Base-by-base conservation (phyloP, 2,113 vertebrate genomes). In the Lasiurus borealis region DNA sequence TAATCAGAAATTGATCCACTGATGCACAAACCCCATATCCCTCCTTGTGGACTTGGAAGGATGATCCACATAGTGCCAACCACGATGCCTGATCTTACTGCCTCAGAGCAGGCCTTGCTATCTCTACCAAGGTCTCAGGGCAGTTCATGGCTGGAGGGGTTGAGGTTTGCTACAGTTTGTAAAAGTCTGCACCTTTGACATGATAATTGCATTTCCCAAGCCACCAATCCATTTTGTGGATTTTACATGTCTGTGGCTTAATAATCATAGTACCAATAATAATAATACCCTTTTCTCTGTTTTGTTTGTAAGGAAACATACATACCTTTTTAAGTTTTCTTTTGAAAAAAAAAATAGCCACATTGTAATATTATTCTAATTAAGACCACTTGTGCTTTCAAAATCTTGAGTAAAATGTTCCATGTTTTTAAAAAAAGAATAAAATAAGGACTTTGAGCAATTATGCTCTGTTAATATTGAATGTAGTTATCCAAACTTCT, bases 1-100 rank as follows among this genome's bases (percentile, higher is more conserved):
- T 98, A 97, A 97, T 97, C 98, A 90, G 97, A 98, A 96, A 97
- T 95, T 97, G 98, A 98, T 98, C 97, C 98, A 98, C 94, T 97
- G 98, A 97, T 98, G 98, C 97, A 98, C 98, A 97, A 93, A 66
- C 31, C 72, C 75, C 71, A 91, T 95, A 86, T 84, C 94, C 95
- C 95, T 87, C 76, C 96, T 96, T 85, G 97, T 94, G 96, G 94
- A 96, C 94, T 48, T 82, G 96, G 84, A 0, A 4, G 80, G 54
- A n/a, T 36, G 29, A 10, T 48, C 46, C 10, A 3, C 0, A 0
- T 2, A 34, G 48, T 2, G 7, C 94, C 27, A 10, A 57, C 23
- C 36, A 34, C 10, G 6, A 34, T 31, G 21, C 2, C 2, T 11
- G 59, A 27, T 27, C 59, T 27, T 23, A 44, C 92, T 89, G 92